Conservation (phyloP, 2,888 invertebrate species). For the Oligia strigilis region DNA sequence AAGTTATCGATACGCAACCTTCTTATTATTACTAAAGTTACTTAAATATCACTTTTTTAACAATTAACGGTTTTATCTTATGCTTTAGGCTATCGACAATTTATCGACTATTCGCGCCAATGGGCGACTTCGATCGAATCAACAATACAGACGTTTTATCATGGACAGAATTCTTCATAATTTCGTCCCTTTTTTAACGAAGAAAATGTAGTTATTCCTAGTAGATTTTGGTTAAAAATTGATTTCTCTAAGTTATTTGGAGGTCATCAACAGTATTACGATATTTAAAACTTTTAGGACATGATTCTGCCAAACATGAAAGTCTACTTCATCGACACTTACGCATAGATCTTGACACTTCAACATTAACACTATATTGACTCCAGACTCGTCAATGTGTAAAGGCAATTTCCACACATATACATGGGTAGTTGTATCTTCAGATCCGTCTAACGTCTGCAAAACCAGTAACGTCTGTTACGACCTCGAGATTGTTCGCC, state of each 20-base stretch:
- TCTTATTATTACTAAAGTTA: slow-evolving; percentile 49
- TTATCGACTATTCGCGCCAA: slow-evolving; percentile 22
- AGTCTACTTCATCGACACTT: background rate
- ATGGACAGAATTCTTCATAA: slow-evolving; percentile 44
- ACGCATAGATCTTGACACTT: slow-evolving; percentile 14
- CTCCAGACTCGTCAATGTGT: background rate
- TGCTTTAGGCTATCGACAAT: slow-evolving; percentile 19
- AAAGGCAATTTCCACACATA: background rate
- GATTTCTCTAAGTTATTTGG: slow-evolving; percentile 3
- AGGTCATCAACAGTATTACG: slow-evolving; percentile 7
- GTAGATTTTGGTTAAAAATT: slow-evolving; percentile 41
- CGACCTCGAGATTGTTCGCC: background rate
- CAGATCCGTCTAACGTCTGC: background rate
- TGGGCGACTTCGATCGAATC: slow-evolving; percentile 16
- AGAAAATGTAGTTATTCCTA: slow-evolving; percentile 30
- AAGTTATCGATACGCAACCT: slow-evolving; percentile 17
- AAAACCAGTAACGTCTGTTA: background rate
- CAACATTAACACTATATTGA: background rate
- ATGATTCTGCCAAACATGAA: slow-evolving; percentile 7
- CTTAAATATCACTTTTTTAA: slow-evolving; percentile 56
- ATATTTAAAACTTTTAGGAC: background rate
- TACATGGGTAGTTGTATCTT: background rate
- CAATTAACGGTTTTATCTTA: slow-evolving; percentile 24
- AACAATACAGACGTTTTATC: background rate
- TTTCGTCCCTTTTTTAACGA: slow-evolving; percentile 6